phyloP scores from a whole-genome alignment of 2,797 vertebrate genomes.

The Anniella stebbinsi region DNA sequence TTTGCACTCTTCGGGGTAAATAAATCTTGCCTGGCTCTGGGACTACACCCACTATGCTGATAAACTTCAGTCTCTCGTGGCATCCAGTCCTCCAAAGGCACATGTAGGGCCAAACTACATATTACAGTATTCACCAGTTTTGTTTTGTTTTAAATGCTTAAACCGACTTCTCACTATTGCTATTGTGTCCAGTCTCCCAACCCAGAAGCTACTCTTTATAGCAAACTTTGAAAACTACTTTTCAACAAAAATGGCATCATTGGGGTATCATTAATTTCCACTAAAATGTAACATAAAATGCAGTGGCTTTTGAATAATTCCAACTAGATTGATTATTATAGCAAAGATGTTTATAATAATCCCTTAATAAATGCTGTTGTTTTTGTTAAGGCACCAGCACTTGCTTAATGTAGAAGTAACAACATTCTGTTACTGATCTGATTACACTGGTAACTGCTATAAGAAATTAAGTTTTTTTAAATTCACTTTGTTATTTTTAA shows the following conservation, averaged over 20 bases:
- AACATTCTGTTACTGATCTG: neutral
- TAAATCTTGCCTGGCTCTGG: too few species aligned
- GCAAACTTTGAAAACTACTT: neutral
- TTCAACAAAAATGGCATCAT: neutral
- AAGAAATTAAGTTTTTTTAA: neutral
- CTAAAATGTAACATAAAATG: neutral
- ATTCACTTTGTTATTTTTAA: neutral
- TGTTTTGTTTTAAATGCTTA: too few species aligned
- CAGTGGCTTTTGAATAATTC: neutral
- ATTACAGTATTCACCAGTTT: neutral
- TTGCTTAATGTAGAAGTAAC: neutral
- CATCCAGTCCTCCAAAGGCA: neutral
- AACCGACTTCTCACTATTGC: neutral
- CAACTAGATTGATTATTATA: neutral
- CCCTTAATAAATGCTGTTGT: neutral
- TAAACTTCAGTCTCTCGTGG: neutral
- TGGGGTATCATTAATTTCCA: neutral
- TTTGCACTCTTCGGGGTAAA: too few species aligned
- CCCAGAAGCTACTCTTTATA: neutral
- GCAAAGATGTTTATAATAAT: neutral
- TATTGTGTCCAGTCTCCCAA: too few species aligned
- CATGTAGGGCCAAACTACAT: neutral
- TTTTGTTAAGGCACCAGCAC: slow-evolving; percentile 5
- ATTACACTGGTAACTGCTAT: neutral
- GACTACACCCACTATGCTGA: too few species aligned